These are phyloP conservation scores for Penaeus japonicus DNA, from an alignment of 1,140 invertebrate genomes.

Conservation along the genomic window DNA sequence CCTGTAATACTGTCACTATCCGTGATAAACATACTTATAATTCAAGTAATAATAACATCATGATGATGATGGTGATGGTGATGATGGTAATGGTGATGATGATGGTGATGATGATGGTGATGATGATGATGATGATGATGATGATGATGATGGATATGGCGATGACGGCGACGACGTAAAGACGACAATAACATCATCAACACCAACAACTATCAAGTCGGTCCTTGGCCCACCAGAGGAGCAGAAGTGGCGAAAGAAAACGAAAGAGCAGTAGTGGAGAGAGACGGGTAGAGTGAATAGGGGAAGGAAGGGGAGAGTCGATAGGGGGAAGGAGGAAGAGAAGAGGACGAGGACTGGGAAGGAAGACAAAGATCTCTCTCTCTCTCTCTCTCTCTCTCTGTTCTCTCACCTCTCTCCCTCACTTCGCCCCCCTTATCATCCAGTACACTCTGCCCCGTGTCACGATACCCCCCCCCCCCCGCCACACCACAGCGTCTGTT, in stretches of 20 bases:
- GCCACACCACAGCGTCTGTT: no score
- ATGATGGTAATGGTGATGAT: background rate
- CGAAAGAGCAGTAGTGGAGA: background rate
- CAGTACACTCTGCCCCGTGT: no score
- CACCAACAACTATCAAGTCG: no score
- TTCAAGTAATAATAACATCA: no score
- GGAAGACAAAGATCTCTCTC: no score
- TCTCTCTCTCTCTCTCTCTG: background rate
- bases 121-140: background rate
- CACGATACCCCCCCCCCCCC: no score
- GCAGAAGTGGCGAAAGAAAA: no score
- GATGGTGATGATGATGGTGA: background rate
- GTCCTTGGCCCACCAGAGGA: no score
- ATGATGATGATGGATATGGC: background rate
- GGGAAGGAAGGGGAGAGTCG: background rate
- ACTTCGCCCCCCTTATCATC: background rate
- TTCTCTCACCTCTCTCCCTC: background rate
- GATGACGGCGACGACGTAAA: background rate
- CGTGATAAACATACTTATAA: no score
- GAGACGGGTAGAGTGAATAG: background rate
- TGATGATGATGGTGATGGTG: background rate
- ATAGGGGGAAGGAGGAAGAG: background rate
- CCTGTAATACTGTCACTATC: no score
- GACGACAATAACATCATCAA: background rate
- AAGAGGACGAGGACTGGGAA: background rate